Conservation (phyloP, 2,888 invertebrate species). For the Nebria brevicollis region DNA sequence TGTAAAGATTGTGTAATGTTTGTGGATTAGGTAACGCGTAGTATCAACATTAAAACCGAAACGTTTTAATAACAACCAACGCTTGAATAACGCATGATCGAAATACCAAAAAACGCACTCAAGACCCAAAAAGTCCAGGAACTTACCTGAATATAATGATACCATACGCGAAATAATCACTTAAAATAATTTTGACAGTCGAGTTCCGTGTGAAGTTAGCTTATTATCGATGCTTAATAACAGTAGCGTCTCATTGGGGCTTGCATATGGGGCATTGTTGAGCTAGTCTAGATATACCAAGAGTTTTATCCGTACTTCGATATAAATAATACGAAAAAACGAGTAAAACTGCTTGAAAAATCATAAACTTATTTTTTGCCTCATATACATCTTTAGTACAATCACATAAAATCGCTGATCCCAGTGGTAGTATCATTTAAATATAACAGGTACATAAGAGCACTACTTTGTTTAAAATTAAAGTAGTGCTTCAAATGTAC, state of each 20-base stretch:
- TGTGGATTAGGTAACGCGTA: too few relatives aligned
- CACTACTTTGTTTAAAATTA: constrained; percentile 3
- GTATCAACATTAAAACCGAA: too few relatives aligned
- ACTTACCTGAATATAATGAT: too few relatives aligned
- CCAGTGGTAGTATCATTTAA: not conserved
- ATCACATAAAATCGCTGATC: not conserved
- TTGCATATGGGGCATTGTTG: not conserved
- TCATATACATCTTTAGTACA: not conserved
- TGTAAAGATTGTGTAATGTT: too few relatives aligned
- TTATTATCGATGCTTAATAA: not conserved
- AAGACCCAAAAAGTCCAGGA: too few relatives aligned
- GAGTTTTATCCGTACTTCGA: constrained; percentile 27
- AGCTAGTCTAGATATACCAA: constrained; percentile 24
- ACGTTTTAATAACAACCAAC: too few relatives aligned
- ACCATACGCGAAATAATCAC: too few relatives aligned
- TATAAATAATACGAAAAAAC: constrained; percentile 17
- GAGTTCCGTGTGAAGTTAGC: not conserved
- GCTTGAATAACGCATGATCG: too few relatives aligned
- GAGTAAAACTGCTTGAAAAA: constrained; percentile 20
- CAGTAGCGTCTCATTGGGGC: not conserved
- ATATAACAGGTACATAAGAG: constrained; percentile 16
- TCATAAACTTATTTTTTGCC: constrained; percentile 1
- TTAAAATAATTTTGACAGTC: too few relatives aligned
- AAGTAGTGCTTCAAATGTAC: constrained; percentile 3
- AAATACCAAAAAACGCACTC: too few relatives aligned